A percentile compares a stretch with the other conserved stretches of the same genome.
These are phyloP conservation scores for Mamestra configurata DNA, from an alignment of 1,140 invertebrate genomes.

Conservation along the genomic window DNA sequence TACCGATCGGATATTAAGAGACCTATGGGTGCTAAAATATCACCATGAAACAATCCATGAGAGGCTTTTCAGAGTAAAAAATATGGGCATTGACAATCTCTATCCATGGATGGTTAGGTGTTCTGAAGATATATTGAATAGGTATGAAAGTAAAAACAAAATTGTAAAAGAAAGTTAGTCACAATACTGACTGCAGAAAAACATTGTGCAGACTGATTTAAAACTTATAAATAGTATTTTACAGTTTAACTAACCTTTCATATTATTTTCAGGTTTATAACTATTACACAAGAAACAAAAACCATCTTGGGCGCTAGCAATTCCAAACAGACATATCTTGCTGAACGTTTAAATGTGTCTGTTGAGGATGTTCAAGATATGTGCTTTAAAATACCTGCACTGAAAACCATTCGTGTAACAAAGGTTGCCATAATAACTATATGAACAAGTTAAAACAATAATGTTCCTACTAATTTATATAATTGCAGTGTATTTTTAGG, in stretches of 20 bases:
- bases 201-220: too few relatives aligned
- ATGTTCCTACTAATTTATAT: constrained; percentile 9
- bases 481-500: constrained; percentile 69
- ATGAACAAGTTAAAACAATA: constrained; percentile 1
- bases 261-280: constrained; percentile 69
- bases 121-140: constrained; percentile 78
- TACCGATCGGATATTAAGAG: constrained; percentile 80
- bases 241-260: not conserved
- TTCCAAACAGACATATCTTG: constrained; percentile 79
- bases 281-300: constrained; percentile 78
- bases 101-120: constrained; percentile 87
- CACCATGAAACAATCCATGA: constrained; percentile 75
- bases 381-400: constrained; percentile 76
- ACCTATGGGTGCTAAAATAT: constrained; percentile 87
- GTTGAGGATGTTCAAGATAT: constrained; percentile 77
- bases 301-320: constrained; percentile 79
- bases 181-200: not conserved
- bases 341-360: constrained; percentile 76
- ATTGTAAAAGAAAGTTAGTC: too few relatives aligned
- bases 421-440: constrained; percentile 69
- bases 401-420: constrained; percentile 75
- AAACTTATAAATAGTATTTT: too few relatives aligned
- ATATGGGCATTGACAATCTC: constrained; percentile 72
- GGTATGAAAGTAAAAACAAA: constrained; percentile 62
- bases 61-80: constrained; percentile 75